A percentile compares a stretch with the other conserved stretches of the same genome.
phyloP scores from a whole-genome alignment of 2,113 vertebrate genomes.

The Crotalus viridis region DNA sequence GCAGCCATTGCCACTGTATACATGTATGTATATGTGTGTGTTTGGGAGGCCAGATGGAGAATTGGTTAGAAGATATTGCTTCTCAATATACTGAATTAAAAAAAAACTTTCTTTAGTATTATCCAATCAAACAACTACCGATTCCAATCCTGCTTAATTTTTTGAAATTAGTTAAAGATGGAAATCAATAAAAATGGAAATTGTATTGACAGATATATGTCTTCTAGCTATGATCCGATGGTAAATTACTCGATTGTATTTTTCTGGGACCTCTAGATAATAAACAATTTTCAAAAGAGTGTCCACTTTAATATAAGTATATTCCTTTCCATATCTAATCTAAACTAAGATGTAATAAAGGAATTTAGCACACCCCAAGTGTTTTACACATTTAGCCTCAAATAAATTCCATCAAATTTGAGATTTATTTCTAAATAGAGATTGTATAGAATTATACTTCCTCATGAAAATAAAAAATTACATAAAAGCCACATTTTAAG shows the following conservation, averaged over 20 bases:
- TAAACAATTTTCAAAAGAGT: neutral
- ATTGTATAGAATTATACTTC: neutral
- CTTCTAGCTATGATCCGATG: neutral
- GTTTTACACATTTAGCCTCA: neutral
- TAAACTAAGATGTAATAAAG: neutral
- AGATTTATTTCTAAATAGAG: neutral
- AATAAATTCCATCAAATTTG: neutral
- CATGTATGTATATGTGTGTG: neutral
- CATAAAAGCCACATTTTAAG: neutral
- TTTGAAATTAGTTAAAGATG: neutral
- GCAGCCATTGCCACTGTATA: slow-evolving; percentile 16
- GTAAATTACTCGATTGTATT: neutral
- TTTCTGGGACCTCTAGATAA: neutral
- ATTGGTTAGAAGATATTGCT: neutral
- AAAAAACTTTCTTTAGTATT: neutral
- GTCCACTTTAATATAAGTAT: neutral
- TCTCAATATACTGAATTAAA: neutral
- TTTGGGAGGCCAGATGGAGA: neutral
- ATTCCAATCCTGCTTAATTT: neutral
- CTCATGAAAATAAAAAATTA: neutral
- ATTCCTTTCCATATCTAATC: neutral
- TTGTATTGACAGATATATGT: neutral
- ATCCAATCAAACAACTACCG: neutral
- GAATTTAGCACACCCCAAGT: neutral
- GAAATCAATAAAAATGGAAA: too few species aligned